A percentile compares a stretch with the other conserved stretches of the same genome.
Conservation (phyloP, 2,797 vertebrate species). For the Sphenopsis melanotis region DNA sequence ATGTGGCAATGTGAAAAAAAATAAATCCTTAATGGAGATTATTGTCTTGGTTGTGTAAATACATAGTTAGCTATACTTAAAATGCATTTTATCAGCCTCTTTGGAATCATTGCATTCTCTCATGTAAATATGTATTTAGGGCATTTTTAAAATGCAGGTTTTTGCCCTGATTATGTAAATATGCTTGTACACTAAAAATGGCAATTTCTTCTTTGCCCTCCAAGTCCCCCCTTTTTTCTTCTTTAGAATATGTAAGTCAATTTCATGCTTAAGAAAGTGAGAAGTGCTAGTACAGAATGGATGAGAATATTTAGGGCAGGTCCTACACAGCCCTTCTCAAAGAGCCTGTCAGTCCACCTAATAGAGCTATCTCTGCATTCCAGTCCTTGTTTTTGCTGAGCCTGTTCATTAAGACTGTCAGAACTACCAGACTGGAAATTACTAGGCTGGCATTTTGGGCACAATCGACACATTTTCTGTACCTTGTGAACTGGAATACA, state of each 20-base stretch:
- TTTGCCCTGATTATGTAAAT: conserved; percentile 58
- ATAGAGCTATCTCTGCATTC: neutral
- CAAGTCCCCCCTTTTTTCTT: neutral
- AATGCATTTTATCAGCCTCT: conserved; percentile 42
- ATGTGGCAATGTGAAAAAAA: neutral
- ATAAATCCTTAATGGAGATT: conserved; percentile 11
- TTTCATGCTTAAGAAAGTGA: conserved; percentile 45
- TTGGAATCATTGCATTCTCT: conserved; percentile 44
- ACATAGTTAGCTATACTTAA: conserved; percentile 54
- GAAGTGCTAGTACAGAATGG: neutral
- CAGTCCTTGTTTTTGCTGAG: conserved; percentile 49
- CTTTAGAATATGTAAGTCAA: conserved; percentile 8
- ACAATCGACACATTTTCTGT: conserved; percentile 39
- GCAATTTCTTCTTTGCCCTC: neutral
- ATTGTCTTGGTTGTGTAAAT: conserved; percentile 61
- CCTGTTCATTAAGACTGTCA: conserved; percentile 14
- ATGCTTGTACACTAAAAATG: conserved; percentile 6
- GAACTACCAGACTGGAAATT: conserved; percentile 54
- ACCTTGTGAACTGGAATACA: conserved; percentile 34
- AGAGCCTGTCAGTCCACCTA: neutral
- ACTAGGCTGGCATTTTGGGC: conserved; percentile 49
- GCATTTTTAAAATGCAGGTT: conserved; percentile 48
- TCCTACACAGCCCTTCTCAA: neutral
- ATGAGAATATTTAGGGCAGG: conserved; percentile 20
- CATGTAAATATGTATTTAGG: conserved; percentile 64